Evolutionary conservation across 2,888 invertebrate genomes (phyloP).

Genomic region (Xestia sexstrigata): DNA sequence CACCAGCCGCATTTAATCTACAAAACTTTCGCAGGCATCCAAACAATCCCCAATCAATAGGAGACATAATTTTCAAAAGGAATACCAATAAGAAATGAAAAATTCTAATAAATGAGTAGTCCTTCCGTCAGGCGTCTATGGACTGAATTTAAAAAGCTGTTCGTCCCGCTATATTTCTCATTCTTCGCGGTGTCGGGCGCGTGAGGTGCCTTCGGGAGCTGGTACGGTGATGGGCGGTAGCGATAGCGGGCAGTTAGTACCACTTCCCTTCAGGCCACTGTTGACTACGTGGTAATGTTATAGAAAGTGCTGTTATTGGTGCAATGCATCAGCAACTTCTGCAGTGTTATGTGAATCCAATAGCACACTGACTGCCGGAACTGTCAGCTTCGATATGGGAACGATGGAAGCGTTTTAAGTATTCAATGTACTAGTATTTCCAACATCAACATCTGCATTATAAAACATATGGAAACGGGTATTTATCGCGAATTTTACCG

Average conservation of each 20-base stretch:
- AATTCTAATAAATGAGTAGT: conserved; percentile 83
- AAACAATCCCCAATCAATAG: conserved; percentile 54
- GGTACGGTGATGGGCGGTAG: conserved; percentile 59
- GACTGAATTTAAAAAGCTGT: conserved; percentile 86
- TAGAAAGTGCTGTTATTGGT: no score
- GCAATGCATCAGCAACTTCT: no score
- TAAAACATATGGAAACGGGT: no score
- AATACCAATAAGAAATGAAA: conserved; percentile 75
- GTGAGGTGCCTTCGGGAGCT: conserved; percentile 74
- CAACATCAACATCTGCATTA: no score
- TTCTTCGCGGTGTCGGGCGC: conserved; percentile 79
- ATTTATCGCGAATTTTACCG: no score
- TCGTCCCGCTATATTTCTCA: conserved; percentile 79
- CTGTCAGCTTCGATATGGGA: no score
- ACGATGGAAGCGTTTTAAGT: no score
- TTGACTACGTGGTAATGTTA: no score
- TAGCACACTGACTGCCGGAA: no score
- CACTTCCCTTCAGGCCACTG: no score
- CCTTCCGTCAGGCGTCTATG: conserved; percentile 77
- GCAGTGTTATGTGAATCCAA: no score
- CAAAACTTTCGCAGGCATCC: conserved; percentile 11
- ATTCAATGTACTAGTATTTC: no score
- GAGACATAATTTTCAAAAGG: conserved; percentile 69
- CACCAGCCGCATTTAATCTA: background rate
- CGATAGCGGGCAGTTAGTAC: conserved; percentile 54